A percentile compares a stretch with the other conserved stretches of the same genome.
These are phyloP conservation scores for Lophius americanus DNA, from an alignment of 2,797 vertebrate species.

Conservation along the genomic window DNA sequence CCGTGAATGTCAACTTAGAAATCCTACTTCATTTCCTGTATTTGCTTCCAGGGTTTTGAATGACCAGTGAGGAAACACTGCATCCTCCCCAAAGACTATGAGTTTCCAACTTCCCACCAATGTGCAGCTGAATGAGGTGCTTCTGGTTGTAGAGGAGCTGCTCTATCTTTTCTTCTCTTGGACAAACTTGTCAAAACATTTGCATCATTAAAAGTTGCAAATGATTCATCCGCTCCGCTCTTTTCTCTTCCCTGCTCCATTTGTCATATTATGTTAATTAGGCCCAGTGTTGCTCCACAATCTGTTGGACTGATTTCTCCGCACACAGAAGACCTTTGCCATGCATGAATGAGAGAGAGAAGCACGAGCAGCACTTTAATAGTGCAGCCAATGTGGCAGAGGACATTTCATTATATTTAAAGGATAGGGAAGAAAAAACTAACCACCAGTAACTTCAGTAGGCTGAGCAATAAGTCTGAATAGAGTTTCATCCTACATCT, in stretches of 20 bases:
- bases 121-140: neutral
- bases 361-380: neutral
- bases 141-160: constrained; percentile 12
- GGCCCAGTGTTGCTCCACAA: constrained; percentile 30
- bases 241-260: constrained; percentile 29
- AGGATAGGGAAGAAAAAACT: neutral
- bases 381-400: neutral
- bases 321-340: neutral
- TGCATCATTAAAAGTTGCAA: constrained; percentile 24
- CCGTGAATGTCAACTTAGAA: neutral
- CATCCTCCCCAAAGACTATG: neutral
- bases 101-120: constrained; percentile 3
- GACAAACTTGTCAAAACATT: constrained; percentile 15
- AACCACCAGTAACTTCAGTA: neutral
- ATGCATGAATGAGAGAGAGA: constrained; percentile 2
- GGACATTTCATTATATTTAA: neutral
- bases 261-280: constrained; percentile 55
- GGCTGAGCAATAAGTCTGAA: neutral
- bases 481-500: neutral
- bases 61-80: neutral
- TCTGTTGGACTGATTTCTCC: constrained; percentile 29
- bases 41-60: neutral
- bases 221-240: constrained; percentile 38
- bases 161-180: constrained; percentile 2
- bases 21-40: neutral